Evolutionary conservation across 2,888 invertebrate species (phyloP), one percentile per base, ranked within the genome.

Genomic region (Eilema depressum): DNA sequence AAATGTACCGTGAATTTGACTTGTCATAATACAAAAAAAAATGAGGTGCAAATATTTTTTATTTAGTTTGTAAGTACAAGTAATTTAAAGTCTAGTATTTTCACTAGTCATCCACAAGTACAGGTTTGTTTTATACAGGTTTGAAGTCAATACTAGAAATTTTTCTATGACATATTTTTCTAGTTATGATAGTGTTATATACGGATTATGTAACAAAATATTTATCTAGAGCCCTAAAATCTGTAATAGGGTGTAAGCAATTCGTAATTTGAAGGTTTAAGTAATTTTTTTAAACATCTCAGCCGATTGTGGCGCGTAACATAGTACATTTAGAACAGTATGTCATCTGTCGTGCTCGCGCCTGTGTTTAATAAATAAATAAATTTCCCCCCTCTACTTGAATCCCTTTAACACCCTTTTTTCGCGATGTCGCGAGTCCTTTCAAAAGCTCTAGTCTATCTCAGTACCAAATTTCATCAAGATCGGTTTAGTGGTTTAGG

Each of bases 61-160:
- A 68, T 74, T 74, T 70, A 65, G 75, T 63, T 73, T 73, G 37
- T 82, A 80, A 80, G 76, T 75, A 73, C 69, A 78, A 76, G 20
- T 56, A 61, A 12, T 63, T 37, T 63, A 70, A 70, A 57, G 68
- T 47, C 73, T 75, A 79, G 75, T 80, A 80, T 83, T 83, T 83
- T 82, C 78, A 81, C 89, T 89, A 88, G 88, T 89, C 89, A 84
- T 73, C 75, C 71, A 68, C 66, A 69, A 85, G 81, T 85, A 83
- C 82, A 83, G 80, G 79, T 75, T 84, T 78, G 63, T 73, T 78
- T 78, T 76, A 73, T 71, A 81, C 73, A 77, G 62, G 68, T 74
- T 28, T 69, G 47, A 68, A 62, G 78, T 74, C 74, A 69, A 74
- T 80, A 37, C 56, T 28, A 37, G 73, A 68, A 41, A n/a, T n/a